These are phyloP conservation scores for Triplophysa tibetana DNA, from an alignment of 2,113 vertebrate species.

Conservation along the genomic window DNA sequence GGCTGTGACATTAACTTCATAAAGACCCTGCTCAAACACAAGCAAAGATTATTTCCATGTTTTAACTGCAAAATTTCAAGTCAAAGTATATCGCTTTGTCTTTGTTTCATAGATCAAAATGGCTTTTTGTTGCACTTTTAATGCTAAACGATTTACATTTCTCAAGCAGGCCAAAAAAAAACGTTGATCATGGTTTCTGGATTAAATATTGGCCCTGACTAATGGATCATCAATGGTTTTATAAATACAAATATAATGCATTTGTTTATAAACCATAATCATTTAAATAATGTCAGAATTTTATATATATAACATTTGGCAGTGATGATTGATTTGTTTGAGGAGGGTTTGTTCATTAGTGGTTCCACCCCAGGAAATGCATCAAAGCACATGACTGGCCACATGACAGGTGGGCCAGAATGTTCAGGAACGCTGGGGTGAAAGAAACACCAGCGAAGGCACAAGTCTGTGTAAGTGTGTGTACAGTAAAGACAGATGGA, in stretches of 20 bases:
- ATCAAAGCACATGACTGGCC: conserved; percentile 15
- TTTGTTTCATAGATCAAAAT: background rate
- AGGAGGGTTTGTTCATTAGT: background rate
- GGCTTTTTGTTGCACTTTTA: background rate
- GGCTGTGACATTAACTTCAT: conserved; percentile 3
- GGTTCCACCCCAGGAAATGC: conserved; percentile 2
- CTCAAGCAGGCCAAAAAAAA: background rate
- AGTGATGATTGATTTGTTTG: too few species aligned
- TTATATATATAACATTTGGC: too few species aligned
- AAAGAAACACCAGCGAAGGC: background rate
- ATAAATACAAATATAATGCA: too few species aligned
- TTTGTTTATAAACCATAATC: too few species aligned
- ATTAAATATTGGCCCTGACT: background rate
- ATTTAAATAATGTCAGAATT: too few species aligned
- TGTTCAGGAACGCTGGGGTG: background rate
- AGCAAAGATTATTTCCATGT: background rate
- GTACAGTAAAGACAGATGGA: conserved; percentile 1
- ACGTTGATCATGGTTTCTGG: background rate
- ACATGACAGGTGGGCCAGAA: conserved; percentile 14
- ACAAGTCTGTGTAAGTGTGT: conserved; percentile 17
- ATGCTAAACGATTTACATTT: background rate
- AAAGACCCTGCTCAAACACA: conserved; percentile 1
- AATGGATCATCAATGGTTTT: too few species aligned
- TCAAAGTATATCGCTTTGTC: background rate
- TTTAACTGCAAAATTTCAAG: background rate